These are phyloP conservation scores for Temnothorax ravouxi DNA, from an alignment of 2,888 invertebrate genomes.

Conservation along the genomic window DNA sequence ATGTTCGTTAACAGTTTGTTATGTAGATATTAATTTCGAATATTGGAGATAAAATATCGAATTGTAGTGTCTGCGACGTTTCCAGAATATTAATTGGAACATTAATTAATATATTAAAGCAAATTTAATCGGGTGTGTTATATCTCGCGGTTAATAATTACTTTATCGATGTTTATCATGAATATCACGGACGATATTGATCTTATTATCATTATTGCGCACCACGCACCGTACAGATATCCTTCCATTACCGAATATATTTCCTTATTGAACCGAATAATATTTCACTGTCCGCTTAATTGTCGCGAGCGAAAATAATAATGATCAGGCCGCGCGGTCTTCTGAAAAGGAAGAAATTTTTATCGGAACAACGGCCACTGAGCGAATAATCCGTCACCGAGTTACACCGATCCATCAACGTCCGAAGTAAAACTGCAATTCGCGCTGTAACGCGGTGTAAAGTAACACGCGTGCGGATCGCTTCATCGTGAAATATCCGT, in stretches of 20 bases:
- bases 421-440: constrained; percentile 48
- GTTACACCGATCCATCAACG: constrained; percentile 49
- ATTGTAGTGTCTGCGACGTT: not conserved
- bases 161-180: constrained; percentile 15
- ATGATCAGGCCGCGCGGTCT: constrained; percentile 10
- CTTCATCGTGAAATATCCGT: constrained; percentile 48
- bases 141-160: constrained; percentile 19
- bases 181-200: constrained; percentile 10
- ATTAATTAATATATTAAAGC: constrained; percentile 39
- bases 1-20: constrained; percentile 3
- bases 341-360: constrained; percentile 25
- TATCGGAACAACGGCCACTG: constrained; percentile 27
- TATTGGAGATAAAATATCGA: constrained; percentile 23
- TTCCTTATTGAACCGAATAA: not conserved
- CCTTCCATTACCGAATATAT: constrained; percentile 1
- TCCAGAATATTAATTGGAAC: constrained; percentile 33
- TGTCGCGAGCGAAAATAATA: constrained; percentile 18
- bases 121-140: constrained; percentile 28
- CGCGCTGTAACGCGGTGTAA: constrained; percentile 47
- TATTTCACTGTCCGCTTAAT: constrained; percentile 24
- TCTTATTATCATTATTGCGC: constrained; percentile 7
- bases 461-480: constrained; percentile 54
- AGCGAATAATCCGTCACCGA: constrained; percentile 42
- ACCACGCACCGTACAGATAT: not conserved
- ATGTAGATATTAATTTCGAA: not conserved